Percentiles rank a stretch among this genome's conserved stretches.
These are phyloP conservation scores for Chlamydotis undulata DNA, from an alignment of 2,113 vertebrate genomes.

Conservation along the genomic window DNA sequence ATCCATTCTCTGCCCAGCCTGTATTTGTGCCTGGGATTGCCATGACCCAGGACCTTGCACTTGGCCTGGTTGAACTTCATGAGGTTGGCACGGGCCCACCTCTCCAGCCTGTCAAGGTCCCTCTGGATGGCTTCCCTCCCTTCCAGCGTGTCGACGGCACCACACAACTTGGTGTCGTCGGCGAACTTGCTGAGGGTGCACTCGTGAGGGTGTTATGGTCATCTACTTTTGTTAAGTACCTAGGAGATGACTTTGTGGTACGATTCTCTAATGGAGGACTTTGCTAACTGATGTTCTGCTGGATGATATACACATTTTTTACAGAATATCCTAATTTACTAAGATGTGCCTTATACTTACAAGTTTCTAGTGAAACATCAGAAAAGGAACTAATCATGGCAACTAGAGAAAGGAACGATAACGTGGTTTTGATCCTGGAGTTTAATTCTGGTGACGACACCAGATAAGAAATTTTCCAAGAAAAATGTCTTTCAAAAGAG, in stretches of 20 bases:
- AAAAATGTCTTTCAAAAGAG: neutral
- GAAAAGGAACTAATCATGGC: neutral
- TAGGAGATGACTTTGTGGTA: neutral
- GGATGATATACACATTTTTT: neutral
- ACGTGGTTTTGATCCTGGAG: neutral
- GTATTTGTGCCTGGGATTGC: no score
- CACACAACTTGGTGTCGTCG: no score
- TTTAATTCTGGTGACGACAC: neutral
- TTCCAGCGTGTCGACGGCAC: no score
- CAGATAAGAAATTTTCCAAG: neutral
- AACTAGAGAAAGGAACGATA: neutral
- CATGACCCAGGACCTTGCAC: no score
- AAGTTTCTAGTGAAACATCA: neutral
- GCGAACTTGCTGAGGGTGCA: no score
- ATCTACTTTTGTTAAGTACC: neutral
- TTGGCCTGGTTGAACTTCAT: no score
- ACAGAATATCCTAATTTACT: neutral
- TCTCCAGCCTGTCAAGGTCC: no score
- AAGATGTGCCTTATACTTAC: neutral
- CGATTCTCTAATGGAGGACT: neutral
- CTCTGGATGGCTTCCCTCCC: no score
- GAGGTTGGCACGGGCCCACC: no score
- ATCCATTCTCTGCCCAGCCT: no score
- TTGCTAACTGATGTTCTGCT: neutral
- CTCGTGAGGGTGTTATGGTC: neutral